A percentile compares a stretch with the other conserved stretches of the same genome.
Evolutionary conservation across 2,888 invertebrate species (phyloP).

Genomic region (Napeogenes sylphis): DNA sequence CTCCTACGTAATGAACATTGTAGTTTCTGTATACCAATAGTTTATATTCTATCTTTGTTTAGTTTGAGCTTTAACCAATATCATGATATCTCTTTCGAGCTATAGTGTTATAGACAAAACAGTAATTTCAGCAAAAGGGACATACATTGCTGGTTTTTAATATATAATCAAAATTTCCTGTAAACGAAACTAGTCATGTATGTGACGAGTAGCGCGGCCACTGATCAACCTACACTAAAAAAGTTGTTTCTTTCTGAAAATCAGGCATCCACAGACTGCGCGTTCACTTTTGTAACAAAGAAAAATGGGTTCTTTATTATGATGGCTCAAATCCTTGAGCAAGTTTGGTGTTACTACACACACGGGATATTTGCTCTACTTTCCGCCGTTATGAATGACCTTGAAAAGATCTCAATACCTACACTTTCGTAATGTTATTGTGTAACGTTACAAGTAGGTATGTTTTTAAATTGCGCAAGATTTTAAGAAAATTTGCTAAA

Average conservation of each 20-base stretch:
- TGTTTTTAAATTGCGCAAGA: constrained; percentile 48
- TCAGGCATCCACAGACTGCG: constrained; percentile 48
- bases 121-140: constrained; percentile 33
- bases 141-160: constrained; percentile 40
- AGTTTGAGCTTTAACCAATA: constrained; percentile 18
- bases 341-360: constrained; percentile 6
- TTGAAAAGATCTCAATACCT: constrained; percentile 59
- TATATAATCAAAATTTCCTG: constrained; percentile 19
- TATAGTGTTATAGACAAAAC: constrained; percentile 54
- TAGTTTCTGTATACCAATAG: constrained; percentile 52
- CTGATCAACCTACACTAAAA: constrained; percentile 4
- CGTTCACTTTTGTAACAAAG: constrained; percentile 44
- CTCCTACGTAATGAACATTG: constrained; percentile 22
- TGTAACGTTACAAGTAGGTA: constrained; percentile 52
- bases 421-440: constrained; percentile 50
- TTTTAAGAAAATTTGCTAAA: constrained; percentile 37
- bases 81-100: constrained; percentile 38
- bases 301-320: constrained; percentile 30
- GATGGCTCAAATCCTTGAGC: constrained; percentile 4
- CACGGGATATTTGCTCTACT: constrained; percentile 41
- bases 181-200: constrained; percentile 19
- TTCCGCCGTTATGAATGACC: constrained; percentile 65
- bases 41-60: constrained; percentile 42
- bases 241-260: constrained; percentile 38
- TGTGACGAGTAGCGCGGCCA: constrained; percentile 21